These are phyloP conservation scores for Huso huso DNA, from an alignment of 2,797 vertebrate genomes.

Conservation along the genomic window DNA sequence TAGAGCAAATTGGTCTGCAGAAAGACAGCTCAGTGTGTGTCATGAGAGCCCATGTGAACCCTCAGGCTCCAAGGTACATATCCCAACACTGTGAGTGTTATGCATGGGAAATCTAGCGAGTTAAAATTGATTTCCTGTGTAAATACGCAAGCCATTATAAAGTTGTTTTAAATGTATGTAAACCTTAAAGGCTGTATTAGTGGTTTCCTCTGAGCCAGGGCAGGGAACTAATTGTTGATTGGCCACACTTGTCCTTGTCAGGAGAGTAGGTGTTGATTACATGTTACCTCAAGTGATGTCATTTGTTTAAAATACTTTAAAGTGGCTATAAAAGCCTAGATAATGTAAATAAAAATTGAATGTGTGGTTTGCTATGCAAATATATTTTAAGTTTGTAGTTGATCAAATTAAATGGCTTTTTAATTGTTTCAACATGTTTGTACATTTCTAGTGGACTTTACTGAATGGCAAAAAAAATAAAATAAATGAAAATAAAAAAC, in stretches of 20 bases:
- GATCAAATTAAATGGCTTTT: too few relatives aligned
- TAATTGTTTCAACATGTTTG: too few relatives aligned
- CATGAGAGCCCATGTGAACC: conserved; percentile 46
- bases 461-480: too few relatives aligned
- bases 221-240: conserved; percentile 1
- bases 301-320: background rate
- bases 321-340: too few relatives aligned
- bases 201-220: conserved; percentile 41
- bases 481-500: too few relatives aligned
- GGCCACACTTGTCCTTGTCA: conserved; percentile 6
- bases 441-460: too few relatives aligned
- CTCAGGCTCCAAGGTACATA: conserved; percentile 41
- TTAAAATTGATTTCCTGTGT: conserved; percentile 56
- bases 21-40: conserved; percentile 58
- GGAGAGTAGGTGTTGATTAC: background rate
- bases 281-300: background rate
- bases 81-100: conserved; percentile 28
- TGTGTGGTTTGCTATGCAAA: too few relatives aligned
- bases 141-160: conserved; percentile 50
- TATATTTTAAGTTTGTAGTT: too few relatives aligned
- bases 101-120: conserved; percentile 36
- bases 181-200: conserved; percentile 42
- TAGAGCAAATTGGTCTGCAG: conserved; percentile 76
- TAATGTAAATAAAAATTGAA: too few relatives aligned
- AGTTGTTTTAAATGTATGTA: conserved; percentile 40